Base-by-base conservation (phyloP, 2,797 vertebrate species). In the Phalloptychus januarius region DNA sequence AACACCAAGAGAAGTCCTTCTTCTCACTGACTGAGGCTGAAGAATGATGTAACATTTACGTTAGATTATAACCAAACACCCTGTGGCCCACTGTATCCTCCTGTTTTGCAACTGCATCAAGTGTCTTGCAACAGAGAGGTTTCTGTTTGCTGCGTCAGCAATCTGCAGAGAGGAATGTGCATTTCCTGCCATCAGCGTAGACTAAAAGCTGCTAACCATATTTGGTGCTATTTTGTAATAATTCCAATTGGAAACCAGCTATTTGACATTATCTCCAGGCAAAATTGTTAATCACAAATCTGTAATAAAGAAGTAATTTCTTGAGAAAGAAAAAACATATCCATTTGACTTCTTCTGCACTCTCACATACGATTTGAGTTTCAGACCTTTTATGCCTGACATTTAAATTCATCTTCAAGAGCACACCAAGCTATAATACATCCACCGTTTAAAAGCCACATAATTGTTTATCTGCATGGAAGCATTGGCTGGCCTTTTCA, bases 391-490 rank as follows among this genome's bases (percentile, higher is more conserved):
- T 92, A 90, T 82, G 83, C 75, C 80, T 96, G 95, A 95, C 95
- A 95, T 96, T 96, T 93, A 93, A 95, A 95, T 93, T 89, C 85
- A 91, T 94, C 91, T 93, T 89, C 80, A 84, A 89, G 87, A 86
- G 90, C 89, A 89, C 90, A 86, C 79, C 85, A 91, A 93, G 92
- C 93, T 92, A 93, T 94, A 95, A 94, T 88, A 93, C 93, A 88
- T 86, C 85, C 88, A 87, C 86, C 90, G 86, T 94, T 93, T 92
- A 94, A 96, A 93, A 93, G 93, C 89, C 89, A 90, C 91, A 92
- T 95, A 95, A 96, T 95, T 95, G 94, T 95, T 95, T 94, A 95
- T 96, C 93, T 92, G 91, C 84, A 89, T 92, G 93, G 91, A 94
- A 92, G 92, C 91, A 93, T 87, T 91, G 87, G 91, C 87, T 95